Conservation (phyloP, 2,113 vertebrate species). For the Nesoenas mayeri region DNA sequence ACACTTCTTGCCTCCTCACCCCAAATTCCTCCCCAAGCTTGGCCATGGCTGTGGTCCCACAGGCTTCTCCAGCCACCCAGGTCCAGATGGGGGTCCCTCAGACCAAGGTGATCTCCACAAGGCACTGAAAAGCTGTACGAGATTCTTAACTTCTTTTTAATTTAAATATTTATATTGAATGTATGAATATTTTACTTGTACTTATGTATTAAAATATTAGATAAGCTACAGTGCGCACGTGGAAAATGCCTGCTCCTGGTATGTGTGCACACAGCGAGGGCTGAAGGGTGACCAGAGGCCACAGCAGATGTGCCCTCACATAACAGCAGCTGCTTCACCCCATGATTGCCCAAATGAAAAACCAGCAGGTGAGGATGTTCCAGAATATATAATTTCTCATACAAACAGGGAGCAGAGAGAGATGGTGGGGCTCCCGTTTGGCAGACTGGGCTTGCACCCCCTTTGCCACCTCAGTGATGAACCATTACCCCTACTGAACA, state of each 20-base stretch:
- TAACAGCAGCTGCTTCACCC: neutral
- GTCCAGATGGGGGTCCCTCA: neutral
- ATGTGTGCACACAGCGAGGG: neutral
- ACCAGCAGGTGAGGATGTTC: neutral
- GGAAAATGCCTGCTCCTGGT: neutral
- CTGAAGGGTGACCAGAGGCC: neutral
- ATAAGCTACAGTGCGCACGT: fast-evolving
- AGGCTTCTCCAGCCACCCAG: neutral
- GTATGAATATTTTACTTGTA: neutral
- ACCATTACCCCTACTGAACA: neutral
- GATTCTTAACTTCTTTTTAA: neutral
- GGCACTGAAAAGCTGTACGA: neutral
- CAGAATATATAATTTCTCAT: neutral
- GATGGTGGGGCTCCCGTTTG: neutral
- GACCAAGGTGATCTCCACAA: neutral
- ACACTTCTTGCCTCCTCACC: no score
- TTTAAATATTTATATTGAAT: neutral
- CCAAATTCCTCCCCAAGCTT: fast-evolving
- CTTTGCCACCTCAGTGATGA: neutral
- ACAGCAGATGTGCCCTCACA: fast-evolving
- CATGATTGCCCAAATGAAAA: neutral
- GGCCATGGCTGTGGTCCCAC: neutral
- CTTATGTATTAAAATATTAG: neutral
- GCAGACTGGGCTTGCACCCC: neutral
- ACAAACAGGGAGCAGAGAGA: neutral